A percentile compares a stretch with the other conserved stretches of the same genome.
These are phyloP conservation scores for Phodopus roborovskii DNA, from an alignment of 2,113 vertebrate genomes.

Conservation along the genomic window DNA sequence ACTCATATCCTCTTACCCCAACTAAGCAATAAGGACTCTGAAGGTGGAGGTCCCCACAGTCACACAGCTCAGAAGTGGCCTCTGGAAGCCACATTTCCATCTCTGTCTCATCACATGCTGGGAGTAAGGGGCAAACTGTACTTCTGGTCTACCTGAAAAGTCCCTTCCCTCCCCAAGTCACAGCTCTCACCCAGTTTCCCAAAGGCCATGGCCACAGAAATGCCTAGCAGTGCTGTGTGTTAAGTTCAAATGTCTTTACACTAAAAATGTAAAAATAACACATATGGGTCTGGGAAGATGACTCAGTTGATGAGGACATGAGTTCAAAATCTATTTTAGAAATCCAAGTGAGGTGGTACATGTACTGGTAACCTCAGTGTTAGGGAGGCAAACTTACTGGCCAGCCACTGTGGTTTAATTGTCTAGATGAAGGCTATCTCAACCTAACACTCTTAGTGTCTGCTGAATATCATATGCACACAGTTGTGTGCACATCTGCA, in stretches of 20 bases:
- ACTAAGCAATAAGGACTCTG: not conserved
- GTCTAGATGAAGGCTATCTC: not conserved
- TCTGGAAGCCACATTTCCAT: accelerated
- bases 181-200: not conserved
- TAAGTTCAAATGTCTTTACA: not conserved
- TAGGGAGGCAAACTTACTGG: not conserved
- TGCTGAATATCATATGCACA: not conserved
- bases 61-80: not conserved
- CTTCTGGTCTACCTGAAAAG: accelerated
- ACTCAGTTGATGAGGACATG: too few species aligned
- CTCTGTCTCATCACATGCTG: accelerated
- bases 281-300: not conserved
- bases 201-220: not conserved
- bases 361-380: too few species aligned
- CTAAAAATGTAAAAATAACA: not conserved
- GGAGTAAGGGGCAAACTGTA: not conserved
- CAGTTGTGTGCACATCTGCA: not conserved
- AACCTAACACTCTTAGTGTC: not conserved
- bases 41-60: not conserved
- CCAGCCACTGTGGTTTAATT: not conserved
- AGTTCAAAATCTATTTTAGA: not conserved
- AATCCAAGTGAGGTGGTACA: not conserved
- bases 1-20: not conserved
- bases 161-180: not conserved
- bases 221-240: not conserved